Percentiles rank a stretch among this genome's conserved stretches.
phyloP scores from a whole-genome alignment of 2,888 invertebrate genomes.

The Tuberolachnus salignus region DNA sequence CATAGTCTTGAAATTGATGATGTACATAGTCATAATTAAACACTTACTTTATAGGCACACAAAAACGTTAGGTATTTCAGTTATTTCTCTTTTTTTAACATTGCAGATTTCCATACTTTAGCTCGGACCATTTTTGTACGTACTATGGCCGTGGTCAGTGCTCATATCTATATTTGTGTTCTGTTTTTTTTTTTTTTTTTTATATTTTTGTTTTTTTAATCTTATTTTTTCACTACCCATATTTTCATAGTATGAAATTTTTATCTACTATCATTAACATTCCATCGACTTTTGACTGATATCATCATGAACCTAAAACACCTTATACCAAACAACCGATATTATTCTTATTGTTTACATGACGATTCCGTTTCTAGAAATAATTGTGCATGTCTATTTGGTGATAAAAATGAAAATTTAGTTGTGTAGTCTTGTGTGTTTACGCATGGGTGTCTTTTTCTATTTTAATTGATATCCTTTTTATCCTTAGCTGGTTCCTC shows the following conservation, averaged over 20 bases:
- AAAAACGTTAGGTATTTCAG: slow-evolving; percentile 23
- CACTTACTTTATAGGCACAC: slow-evolving; percentile 28
- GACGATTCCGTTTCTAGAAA: slow-evolving; percentile 20
- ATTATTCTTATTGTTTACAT: slow-evolving; percentile 14
- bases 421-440: slow-evolving; percentile 28
- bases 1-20: neutral
- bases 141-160: slow-evolving; percentile 63
- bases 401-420: slow-evolving; percentile 34
- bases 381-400: slow-evolving; percentile 27
- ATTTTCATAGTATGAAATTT: neutral
- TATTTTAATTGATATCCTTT: slow-evolving; percentile 1
- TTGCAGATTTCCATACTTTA: slow-evolving; percentile 80
- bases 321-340: neutral
- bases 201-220: neutral
- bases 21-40: neutral
- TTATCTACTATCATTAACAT: slow-evolving; percentile 16
- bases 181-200: slow-evolving; percentile 36
- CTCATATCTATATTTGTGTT: slow-evolving; percentile 53
- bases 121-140: slow-evolving; percentile 76
- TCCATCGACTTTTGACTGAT: neutral
- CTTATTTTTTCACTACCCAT: neutral
- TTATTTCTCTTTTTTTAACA: slow-evolving; percentile 46
- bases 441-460: slow-evolving; percentile 27
- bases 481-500: slow-evolving; percentile 37
- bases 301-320: slow-evolving; percentile 22